These are phyloP conservation scores for Mastomys natalensis DNA, from an alignment of 2,113 vertebrate genomes.

Conservation along the genomic window DNA sequence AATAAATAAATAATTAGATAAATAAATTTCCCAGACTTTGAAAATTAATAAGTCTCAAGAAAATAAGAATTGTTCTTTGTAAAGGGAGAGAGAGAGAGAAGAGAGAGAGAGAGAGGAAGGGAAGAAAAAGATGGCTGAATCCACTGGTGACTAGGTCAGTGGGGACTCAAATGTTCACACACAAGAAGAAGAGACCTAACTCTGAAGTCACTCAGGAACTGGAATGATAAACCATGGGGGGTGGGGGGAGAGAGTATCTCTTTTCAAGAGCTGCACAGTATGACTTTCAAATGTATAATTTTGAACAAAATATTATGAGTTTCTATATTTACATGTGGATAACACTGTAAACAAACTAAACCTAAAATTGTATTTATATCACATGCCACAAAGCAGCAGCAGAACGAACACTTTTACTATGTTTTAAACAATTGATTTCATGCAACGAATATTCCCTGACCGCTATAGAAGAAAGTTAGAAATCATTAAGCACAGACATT, in stretches of 20 bases:
- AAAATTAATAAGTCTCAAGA: background rate
- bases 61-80: background rate
- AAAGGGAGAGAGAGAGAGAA: background rate
- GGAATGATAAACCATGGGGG: background rate
- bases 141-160: background rate
- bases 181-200: background rate
- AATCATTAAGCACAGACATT: background rate
- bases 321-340: background rate
- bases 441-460: background rate
- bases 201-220: background rate
- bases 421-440: background rate
- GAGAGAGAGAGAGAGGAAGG: background rate
- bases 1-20: background rate
- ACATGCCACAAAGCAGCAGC: background rate
- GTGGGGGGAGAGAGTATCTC: background rate
- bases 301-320: background rate
- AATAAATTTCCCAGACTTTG: background rate
- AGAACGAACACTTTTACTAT: background rate
- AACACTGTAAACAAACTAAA: background rate
- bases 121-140: background rate
- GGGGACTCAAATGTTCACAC: background rate
- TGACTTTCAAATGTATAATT: constrained; percentile 13
- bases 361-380: background rate
- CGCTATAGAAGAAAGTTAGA: background rate
- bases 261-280: background rate